These are phyloP conservation scores for Orthosia cruda DNA, from an alignment of 2,888 invertebrate genomes.

Conservation along the genomic window DNA sequence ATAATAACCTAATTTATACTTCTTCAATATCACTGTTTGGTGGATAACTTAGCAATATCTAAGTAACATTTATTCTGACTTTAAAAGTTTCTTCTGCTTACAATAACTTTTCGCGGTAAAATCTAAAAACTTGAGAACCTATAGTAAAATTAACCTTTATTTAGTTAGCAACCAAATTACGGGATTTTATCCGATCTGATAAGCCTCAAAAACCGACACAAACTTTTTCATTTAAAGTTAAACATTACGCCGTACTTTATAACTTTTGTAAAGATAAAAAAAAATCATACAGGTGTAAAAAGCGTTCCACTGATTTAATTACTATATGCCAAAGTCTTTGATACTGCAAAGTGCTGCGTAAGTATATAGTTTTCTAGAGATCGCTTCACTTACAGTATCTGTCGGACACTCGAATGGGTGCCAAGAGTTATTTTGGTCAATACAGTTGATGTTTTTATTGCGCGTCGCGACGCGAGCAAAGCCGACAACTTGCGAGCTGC, in stretches of 20 bases:
- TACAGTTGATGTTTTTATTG: slow-evolving; percentile 91
- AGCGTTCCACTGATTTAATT: slow-evolving; percentile 1
- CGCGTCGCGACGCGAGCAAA: slow-evolving; percentile 85
- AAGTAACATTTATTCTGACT: neutral
- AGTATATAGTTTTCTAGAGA: slow-evolving; percentile 74
- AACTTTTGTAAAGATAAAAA: slow-evolving; percentile 2
- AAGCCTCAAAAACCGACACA: neutral
- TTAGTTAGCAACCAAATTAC: neutral
- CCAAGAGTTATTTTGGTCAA: slow-evolving; percentile 92
- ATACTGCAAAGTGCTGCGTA: slow-evolving; percentile 59
- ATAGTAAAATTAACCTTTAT: neutral
- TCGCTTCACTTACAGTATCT: slow-evolving; percentile 86
- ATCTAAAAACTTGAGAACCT: neutral
- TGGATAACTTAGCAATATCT: neutral
- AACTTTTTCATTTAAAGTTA: neutral
- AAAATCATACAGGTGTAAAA: neutral
- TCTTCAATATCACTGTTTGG: neutral
- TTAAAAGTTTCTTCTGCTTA: neutral
- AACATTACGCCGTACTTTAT: neutral
- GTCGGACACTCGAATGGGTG: slow-evolving; percentile 86
- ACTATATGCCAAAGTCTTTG: slow-evolving; percentile 27
- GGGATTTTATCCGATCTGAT: neutral
- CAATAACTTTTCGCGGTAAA: slow-evolving; percentile 20
- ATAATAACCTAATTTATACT: neutral
- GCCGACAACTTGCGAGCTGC: slow-evolving; percentile 79